Percentiles rank a stretch among this genome's conserved stretches.
Conservation (phyloP, 2,888 invertebrate species). For the Lasioglossum vierecki region DNA sequence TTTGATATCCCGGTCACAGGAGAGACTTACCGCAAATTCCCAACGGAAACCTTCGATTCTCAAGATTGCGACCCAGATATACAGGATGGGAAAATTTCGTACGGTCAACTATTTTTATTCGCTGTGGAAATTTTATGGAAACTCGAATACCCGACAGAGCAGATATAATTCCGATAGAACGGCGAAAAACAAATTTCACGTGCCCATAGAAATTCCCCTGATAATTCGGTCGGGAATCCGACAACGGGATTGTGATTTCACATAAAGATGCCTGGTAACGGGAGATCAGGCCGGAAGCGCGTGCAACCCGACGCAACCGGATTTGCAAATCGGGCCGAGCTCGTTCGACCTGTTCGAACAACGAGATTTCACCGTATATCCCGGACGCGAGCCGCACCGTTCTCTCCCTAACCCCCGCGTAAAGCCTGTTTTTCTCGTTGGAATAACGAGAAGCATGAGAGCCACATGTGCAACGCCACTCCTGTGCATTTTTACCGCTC, state of each 20-base stretch:
- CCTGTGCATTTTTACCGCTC: background rate
- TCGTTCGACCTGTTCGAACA: slow-evolving; percentile 16
- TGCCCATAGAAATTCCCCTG: background rate
- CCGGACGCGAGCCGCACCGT: background rate
- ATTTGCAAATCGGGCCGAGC: slow-evolving; percentile 21
- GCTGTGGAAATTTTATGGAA: background rate
- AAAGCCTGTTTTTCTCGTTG: slow-evolving; percentile 5
- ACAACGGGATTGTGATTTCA: background rate
- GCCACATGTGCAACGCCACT: background rate
- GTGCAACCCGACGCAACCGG: background rate
- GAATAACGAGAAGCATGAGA: background rate
- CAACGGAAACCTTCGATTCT: background rate
- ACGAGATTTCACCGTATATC: background rate
- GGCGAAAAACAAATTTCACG: background rate
- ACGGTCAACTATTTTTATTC: background rate
- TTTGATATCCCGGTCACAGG: background rate
- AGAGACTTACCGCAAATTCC: background rate
- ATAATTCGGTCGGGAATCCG: background rate
- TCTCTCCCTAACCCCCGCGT: slow-evolving; percentile 4
- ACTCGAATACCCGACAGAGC: background rate
- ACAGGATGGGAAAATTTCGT: background rate
- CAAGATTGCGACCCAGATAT: background rate
- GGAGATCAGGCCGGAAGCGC: slow-evolving; percentile 15
- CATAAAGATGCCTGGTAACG: background rate
- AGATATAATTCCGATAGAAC: background rate